Base-by-base conservation (phyloP, 2,888 invertebrate genomes). In the Acanthacorydalis orientalis region DNA sequence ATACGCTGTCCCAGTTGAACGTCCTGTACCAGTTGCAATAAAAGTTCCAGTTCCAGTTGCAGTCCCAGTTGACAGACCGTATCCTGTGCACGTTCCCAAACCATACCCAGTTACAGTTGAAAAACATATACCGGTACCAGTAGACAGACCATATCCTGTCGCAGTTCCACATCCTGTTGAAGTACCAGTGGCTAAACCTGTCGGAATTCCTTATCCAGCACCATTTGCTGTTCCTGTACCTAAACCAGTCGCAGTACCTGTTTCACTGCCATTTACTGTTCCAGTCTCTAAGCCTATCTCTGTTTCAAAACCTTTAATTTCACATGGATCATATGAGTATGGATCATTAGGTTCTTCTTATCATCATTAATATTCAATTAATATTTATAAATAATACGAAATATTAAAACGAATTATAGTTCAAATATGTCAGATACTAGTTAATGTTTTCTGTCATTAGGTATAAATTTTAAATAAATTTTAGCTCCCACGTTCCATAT, bases 1-100 rank as follows among this genome's bases (percentile, higher is more conserved):
- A 12, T 69, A 70, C 40, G 67, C 72, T 14, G 68, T 72, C 8
- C 59, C 65, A 12, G 70, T 74, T 35, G 69, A 69, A 53, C 68
- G 69, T 49, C 66, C 68, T 48, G 61, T 70, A n/a, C 67, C 70
- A 14, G 68, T 69, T 8, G 66, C 70, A 2, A 61, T 64, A 11
- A 63, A 62, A 39, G 61, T 62, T 32, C 23, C 62, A n/a, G n/a
- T n/a, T n/a, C 58, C 62, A 37, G 62, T 71, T 46, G 52, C 64
- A 9, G 67, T 47, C 9, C 47, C 47, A 7, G 47, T 47, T 23
- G 47, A 47, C 35, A 37, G 47, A 10, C 68, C 69, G 1, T 62
- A 65, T 1, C 69, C 69, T 1, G 67, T 67, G 1, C 62, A 61
- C 47, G 69, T 75, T 1, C 70, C 70, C 1, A 68, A 69, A 31